These are phyloP conservation scores for Drosophila malerkotliana DNA, from an alignment of 1,140 invertebrate genomes.

Conservation along the genomic window DNA sequence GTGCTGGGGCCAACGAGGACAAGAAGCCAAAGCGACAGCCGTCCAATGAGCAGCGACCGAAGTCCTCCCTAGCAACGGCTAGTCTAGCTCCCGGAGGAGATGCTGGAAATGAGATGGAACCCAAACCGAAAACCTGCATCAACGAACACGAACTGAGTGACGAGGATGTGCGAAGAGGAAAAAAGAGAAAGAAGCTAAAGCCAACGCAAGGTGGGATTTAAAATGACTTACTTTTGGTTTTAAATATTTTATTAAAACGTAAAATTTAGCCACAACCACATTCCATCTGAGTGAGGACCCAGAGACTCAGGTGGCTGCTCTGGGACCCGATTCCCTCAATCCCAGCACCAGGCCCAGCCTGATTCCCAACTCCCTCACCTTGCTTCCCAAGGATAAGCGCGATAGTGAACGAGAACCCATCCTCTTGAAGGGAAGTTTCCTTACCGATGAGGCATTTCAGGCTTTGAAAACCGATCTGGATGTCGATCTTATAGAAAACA, in stretches of 20 bases:
- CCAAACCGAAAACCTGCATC: conserved; percentile 71
- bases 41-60: conserved; percentile 71
- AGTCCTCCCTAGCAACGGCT: conserved; percentile 68
- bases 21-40: conserved; percentile 63
- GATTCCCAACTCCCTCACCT: conserved; percentile 67
- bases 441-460: conserved; percentile 80
- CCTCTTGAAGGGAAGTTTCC: conserved; percentile 74
- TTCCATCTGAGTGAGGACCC: conserved; percentile 82
- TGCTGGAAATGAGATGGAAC: conserved; percentile 22
- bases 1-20: conserved; percentile 72
- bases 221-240: background rate
- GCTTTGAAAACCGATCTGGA: conserved; percentile 74
- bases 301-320: conserved; percentile 79
- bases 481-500: conserved; percentile 79
- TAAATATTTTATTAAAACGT: background rate
- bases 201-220: conserved; percentile 54
- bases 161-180: conserved; percentile 72
- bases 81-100: conserved; percentile 40
- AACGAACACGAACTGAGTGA: conserved; percentile 74
- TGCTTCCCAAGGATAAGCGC: conserved; percentile 72
- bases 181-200: conserved; percentile 78
- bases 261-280: conserved; percentile 63
- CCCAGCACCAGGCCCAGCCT: conserved; percentile 79
- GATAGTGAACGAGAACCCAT: conserved; percentile 64
- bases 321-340: conserved; percentile 81